Evolutionary conservation across 2,888 invertebrate species (phyloP), one percentile per base, ranked within the genome.

Genomic region (Drosophila cyrtoloma): DNA sequence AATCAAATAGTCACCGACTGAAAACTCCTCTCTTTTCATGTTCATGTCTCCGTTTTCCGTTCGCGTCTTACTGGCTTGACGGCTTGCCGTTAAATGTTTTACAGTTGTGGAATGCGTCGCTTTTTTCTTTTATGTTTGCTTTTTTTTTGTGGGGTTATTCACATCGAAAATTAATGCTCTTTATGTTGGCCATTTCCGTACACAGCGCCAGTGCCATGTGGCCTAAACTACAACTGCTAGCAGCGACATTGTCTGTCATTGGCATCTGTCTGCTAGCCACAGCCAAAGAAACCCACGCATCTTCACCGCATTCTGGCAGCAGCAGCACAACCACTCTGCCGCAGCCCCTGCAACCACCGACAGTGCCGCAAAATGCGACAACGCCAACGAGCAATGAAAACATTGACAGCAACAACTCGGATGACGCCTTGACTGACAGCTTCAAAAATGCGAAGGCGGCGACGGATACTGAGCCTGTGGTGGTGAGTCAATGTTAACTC

Each of bases 121-220:
- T 47, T 26, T 47, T 47, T 47, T 26, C 47, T 47, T 30, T 51
- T 51, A 51, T 19, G 51, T 30, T 26, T 51, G 51, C 6, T 39
- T 14, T 10, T 37, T 30, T 42, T 65, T 53, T 42, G 52, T 53
- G 82, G 71, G 86, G 84, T 86, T 84, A 83, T 86, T 88, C 83
- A 86, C 84, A 82, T 37, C 51, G 42, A 65, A 33, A 19, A 51
- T 63, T 60, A 71, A 70, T 68, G 67, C 72, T 61, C 50, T 75
- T 64, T 65, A 74, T 44, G 30, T 22, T 58, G 64, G 47, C 52
- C 52, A 74, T 86, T 82, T 80, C 66, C 80, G 74, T 30, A 16
- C 64, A 66, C 58, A 64, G 67, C 75, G 77, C 79, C 74, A 67
- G 77, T 82, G 86, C 84, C 78, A 93, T 93, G 93, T 85, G 92